phyloP scores from a whole-genome alignment of 2,888 invertebrate genomes.

The Lochmaea capreae region DNA sequence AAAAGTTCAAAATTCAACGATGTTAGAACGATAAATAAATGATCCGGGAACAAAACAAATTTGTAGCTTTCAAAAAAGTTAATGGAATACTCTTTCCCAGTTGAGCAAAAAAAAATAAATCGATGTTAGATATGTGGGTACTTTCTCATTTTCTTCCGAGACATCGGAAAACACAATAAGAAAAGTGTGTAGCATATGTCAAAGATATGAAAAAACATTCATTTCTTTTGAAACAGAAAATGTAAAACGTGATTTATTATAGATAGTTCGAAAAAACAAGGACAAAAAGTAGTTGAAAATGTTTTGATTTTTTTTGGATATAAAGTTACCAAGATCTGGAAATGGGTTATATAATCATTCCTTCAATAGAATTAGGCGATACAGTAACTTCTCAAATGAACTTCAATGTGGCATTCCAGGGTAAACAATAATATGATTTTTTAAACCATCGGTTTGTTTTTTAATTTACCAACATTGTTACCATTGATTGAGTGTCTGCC shows the following conservation, averaged over 20 bases:
- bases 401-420: too few species aligned
- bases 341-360: too few species aligned
- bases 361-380: too few species aligned
- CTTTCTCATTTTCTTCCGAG: neutral
- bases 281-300: neutral
- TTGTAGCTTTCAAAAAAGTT: neutral
- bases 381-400: too few species aligned
- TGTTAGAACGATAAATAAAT: neutral
- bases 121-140: neutral
- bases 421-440: too few species aligned
- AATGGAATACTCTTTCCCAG: neutral
- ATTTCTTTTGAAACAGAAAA: neutral
- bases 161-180: neutral
- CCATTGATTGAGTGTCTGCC: too few species aligned
- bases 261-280: too few species aligned
- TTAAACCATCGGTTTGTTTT: too few species aligned
- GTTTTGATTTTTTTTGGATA: neutral
- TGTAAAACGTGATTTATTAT: neutral
- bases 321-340: too few species aligned
- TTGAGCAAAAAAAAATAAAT: neutral
- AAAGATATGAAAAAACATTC: neutral
- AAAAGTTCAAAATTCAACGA: too few species aligned
- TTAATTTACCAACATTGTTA: too few species aligned
- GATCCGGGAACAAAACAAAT: neutral
- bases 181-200: neutral